Evolutionary conservation across 1,140 invertebrate species (phyloP), one percentile per base, ranked within the genome.

Genomic region (Zaprionus camerounensis): DNA sequence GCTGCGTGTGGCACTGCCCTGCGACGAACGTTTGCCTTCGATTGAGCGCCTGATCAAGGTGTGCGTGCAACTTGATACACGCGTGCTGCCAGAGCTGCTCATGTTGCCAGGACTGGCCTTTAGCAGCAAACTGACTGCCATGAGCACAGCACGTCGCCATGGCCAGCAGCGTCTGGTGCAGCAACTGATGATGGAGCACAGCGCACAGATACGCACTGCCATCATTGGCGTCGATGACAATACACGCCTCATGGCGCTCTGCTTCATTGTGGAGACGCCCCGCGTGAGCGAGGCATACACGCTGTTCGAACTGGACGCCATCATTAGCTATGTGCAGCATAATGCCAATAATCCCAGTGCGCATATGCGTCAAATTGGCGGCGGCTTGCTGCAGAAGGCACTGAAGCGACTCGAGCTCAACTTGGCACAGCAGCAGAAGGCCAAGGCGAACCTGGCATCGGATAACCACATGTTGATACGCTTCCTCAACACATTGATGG

Each of bases 271-370:
- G 66, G 96, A 97, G 81, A 96, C 95, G 13, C 95, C 95, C 53
- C 96, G 96, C 90, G 95, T 94, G 15, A 96, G 97, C 15, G 95
- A 97, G 90, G 44, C 91, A 1, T 95, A 97, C 68, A 93, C 93
- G 2, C 15, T 78, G 4, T 91, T 91, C 58, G 97, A 98, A 91
- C 94, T 97, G 17, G 84, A 95, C 13, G 93, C 96, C n/a, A 93
- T 98, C 36, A 82, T 94, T n/a, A 85, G 91, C 28, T 97, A 96
- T 92, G 86, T 97, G 22, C 87, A 92, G 15, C 95, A 95, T 80
- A 98, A 98, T 93, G 93, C 96, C 20, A 95, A 95, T 77, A 95
- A 95, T 79, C 96, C 97, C 84, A 94, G 94, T 31, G 94, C 96
- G 1, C 93, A 94, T 72, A 93, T 94, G n/a, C 91, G 94, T 1